Evolutionary conservation across 2,797 vertebrate species (phyloP), one percentile per base, ranked within the genome.

Genomic region (Neopelma chrysocephalum): DNA sequence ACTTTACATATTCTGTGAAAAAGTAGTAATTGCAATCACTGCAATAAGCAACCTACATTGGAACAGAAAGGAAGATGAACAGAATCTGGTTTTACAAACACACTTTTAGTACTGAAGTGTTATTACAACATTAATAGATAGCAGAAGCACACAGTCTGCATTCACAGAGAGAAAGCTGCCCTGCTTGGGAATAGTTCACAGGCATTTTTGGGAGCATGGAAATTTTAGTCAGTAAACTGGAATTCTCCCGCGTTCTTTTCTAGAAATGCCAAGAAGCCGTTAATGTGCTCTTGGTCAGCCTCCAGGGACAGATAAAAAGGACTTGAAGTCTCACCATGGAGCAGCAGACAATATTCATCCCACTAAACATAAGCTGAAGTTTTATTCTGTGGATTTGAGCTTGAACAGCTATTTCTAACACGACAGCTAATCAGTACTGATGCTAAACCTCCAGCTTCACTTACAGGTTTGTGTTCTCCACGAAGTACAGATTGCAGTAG

Each of bases 121-220:
- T 90, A 90, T 82, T 76, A 85, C 66, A 91, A 80, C 78, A 73
- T 62, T 90, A 89, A 87, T 85, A 96, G 94, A 87, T 70, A 89
- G 15, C 60, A 84, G 70, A 90, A 91, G 60, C 57, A 85, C 65
- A 91, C 72, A 92, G 54, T 75, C 80, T 90, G 85, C 47, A 90
- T 82, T 92, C n/a, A 72, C 69, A 83, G 62, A 78, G 50, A 84
- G 36, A 86, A 96, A 94, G 73, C 70, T 93, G 66, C 70, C 93
- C 68, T 66, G 26, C 50, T 77, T 7, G 5, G n/a, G 60, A 95
- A 78, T 53, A 92, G 51, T 61, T 90, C 73, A 73, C 56, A 87
- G 23, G 68, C 75, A 43, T 84, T 92, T 64, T 77, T 84, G 40
- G 29, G 23, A 84, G 22, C 80, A 50, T 21, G 10, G 82, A 84